phyloP scores from a whole-genome alignment of 2,888 invertebrate species.

The Dorcus hopei region DNA sequence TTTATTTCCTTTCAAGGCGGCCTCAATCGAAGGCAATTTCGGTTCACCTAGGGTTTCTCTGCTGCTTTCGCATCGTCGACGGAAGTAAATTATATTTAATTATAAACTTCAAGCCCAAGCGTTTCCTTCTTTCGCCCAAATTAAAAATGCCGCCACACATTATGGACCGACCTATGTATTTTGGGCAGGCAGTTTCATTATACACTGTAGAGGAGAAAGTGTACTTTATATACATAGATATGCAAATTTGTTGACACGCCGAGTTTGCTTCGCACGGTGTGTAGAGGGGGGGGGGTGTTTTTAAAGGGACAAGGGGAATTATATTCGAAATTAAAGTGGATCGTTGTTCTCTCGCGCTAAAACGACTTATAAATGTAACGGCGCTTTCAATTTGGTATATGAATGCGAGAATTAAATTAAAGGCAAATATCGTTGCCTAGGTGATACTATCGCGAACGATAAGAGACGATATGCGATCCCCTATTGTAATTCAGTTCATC shows the following conservation, averaged over 20 bases:
- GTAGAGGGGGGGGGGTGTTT: not conserved
- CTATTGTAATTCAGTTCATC: slow-evolving; percentile 44
- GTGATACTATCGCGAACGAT: slow-evolving; percentile 31
- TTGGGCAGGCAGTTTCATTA: not conserved
- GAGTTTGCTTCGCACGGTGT: not conserved
- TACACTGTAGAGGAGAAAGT: not conserved
- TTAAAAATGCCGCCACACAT: not conserved
- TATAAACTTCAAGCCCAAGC: not conserved
- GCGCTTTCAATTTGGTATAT: slow-evolving; percentile 38
- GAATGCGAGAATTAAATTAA: slow-evolving; percentile 41
- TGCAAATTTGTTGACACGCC: slow-evolving; percentile 31
- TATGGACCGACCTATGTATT: not conserved
- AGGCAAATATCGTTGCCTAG: slow-evolving; percentile 35
- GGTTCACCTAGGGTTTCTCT: slow-evolving; percentile 16
- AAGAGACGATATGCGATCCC: slow-evolving; percentile 34
- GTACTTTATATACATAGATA: slow-evolving; percentile 38
- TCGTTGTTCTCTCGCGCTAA: slow-evolving; percentile 20
- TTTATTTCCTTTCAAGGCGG: slow-evolving; percentile 29
- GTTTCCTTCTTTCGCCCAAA: not conserved
- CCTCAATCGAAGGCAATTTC: slow-evolving; percentile 28
- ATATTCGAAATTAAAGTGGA: slow-evolving; percentile 28
- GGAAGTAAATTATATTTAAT: not conserved
- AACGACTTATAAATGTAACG: slow-evolving; percentile 35
- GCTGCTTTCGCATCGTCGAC: not conserved
- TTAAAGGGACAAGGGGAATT: slow-evolving; percentile 2